Evolutionary conservation across 2,113 vertebrate species (phyloP), one percentile per base, ranked within the genome.

Genomic region (Takifugu bimaculatus): DNA sequence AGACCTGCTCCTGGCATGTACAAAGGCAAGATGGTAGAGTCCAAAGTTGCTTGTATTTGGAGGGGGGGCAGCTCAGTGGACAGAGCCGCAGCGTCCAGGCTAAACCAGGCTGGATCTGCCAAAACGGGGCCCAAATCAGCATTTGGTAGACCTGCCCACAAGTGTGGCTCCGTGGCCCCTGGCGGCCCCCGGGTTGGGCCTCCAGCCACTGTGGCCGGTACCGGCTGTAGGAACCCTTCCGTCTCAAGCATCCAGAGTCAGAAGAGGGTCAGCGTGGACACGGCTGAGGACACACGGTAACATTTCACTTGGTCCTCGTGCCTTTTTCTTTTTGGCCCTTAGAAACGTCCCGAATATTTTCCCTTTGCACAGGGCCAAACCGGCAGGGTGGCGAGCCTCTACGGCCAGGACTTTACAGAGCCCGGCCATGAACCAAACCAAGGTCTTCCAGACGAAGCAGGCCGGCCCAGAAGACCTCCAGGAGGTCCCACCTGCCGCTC

Each of bases 41-140:
- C 96, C 15, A 98, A 96, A 82, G 82, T 98, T 26, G 93, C 94
- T 60, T 94, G 94, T 7, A 94, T 96, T 75, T 84, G 96, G 85
- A 96, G 92, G 75, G 73, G 87, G 32, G 53, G 64, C n/a, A 59
- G 60, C 57, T 70, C 32, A 0, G 72, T 81, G 7, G 71, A 13
- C 2, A 72, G 45, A 68, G 52, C 1, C 49, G 86, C 80, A 81
- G 75, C 13, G 43, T 35, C 53, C 26, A 59, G 29, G 27, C 13
- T 2, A 15, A 90, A 69, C 64, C 59, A 64, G 55, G 50, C 1
- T 1, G 81, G 7, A 45, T 6, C 13, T 64, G 1, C 72, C 26
- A 83, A 66, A 58, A 50, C 9, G 0, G 71, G 72, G 20, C 75
- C 48, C 2, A 89, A 82, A 50, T 80, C 79, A 0, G 78, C 64